These are phyloP conservation scores for Dasypogon diadema DNA, from an alignment of 2,888 invertebrate species.

Conservation along the genomic window DNA sequence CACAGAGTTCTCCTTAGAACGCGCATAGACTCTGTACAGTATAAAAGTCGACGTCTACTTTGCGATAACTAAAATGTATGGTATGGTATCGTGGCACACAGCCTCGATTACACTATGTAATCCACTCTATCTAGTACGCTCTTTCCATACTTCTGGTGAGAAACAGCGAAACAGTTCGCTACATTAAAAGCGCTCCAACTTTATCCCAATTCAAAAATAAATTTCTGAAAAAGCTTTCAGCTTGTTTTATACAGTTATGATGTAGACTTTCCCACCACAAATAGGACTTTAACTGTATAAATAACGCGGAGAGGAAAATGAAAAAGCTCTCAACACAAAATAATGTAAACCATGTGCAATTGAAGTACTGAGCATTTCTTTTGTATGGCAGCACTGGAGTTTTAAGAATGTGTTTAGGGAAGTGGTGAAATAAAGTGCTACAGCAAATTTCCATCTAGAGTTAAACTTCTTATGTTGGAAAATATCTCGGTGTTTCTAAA, in stretches of 20 bases:
- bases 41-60: constrained; percentile 28
- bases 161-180: not conserved
- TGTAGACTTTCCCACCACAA: too few relatives aligned
- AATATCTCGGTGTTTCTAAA: too few relatives aligned
- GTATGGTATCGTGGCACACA: not conserved
- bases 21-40: constrained; percentile 30
- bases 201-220: constrained; percentile 32
- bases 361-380: not conserved
- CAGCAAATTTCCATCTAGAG: too few relatives aligned
- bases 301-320: not conserved
- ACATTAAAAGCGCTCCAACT: not conserved
- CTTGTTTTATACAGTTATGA: not conserved
- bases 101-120: not conserved
- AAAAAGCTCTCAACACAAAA: not conserved
- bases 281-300: too few relatives aligned
- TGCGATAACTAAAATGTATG: not conserved
- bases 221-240: constrained; percentile 29
- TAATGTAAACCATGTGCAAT: not conserved
- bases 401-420: not conserved
- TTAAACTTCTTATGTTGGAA: too few relatives aligned
- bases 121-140: not conserved
- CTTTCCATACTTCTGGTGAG: not conserved
- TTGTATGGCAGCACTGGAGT: not conserved
- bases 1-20: constrained; percentile 27
- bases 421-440: not conserved